Evolutionary conservation across 2,113 vertebrate species (phyloP).

Genomic region (Penelope pileata): DNA sequence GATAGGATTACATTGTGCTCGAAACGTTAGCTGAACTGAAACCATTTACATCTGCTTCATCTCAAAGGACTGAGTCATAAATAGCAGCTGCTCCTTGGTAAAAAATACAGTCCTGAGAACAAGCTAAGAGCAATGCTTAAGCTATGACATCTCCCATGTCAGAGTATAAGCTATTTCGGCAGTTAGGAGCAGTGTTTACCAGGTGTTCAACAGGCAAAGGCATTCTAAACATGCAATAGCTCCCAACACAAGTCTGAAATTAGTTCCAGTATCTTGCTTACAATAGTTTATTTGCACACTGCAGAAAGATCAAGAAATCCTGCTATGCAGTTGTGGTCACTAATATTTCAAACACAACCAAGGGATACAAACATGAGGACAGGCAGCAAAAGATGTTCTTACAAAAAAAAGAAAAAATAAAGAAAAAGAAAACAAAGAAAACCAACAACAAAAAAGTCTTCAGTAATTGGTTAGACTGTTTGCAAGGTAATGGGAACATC

Average conservation of each 20-base stretch:
- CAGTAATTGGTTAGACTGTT: conserved; percentile 43
- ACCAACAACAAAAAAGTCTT: neutral
- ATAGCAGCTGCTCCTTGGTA: conserved; percentile 62
- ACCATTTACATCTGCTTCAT: conserved; percentile 55
- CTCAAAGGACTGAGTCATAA: conserved; percentile 61
- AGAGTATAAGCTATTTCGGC: conserved; percentile 64
- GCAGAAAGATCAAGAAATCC: conserved; percentile 69
- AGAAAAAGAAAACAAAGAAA: neutral
- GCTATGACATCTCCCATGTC: conserved; percentile 60
- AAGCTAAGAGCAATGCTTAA: conserved; percentile 66
- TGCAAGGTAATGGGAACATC: conserved; percentile 38
- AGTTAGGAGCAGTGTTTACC: conserved; percentile 53
- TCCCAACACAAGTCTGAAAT: conserved; percentile 73
- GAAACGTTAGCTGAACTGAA: conserved; percentile 45
- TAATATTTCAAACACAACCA: conserved; percentile 69
- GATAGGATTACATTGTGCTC: conserved; percentile 46
- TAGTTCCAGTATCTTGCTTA: conserved; percentile 76
- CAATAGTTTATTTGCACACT: conserved; percentile 78
- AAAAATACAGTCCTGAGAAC: conserved; percentile 68
- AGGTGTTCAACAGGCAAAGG: conserved; percentile 58
- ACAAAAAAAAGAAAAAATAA: neutral
- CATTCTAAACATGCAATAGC: conserved; percentile 65
- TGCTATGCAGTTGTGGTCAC: conserved; percentile 72
- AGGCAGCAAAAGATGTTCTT: conserved; percentile 66
- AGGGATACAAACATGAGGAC: conserved; percentile 65